Evolutionary conservation across 2,113 vertebrate genomes (phyloP), one percentile per base, ranked within the genome.

Genomic region (Pipa parva): DNA sequence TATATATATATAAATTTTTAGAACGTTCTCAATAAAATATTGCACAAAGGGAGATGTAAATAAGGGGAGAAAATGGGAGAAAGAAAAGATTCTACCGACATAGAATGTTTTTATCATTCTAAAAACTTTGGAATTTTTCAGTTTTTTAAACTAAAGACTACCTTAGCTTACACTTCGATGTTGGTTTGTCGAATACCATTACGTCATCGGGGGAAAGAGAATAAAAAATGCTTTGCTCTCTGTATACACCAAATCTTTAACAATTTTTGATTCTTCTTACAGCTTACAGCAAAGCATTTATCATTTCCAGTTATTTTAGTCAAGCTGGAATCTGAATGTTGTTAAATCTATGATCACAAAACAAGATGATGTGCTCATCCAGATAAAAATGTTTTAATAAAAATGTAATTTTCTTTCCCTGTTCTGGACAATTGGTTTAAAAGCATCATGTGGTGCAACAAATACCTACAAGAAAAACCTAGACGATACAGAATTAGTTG

Each of bases 381-480:
- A 74, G 72, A 22, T 26, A 33, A 31, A 66, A 61, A 29, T 0
- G 0, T 18, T 56, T 11, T 48, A 27, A 74, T 61, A 60, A 56
- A 54, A 61, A 31, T 1, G 46, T 3, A 5, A 6, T 51, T 78
- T 69, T 54, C 51, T 74, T 73, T 51, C 70, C 63, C 24, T 66
- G 21, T 26, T 33, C 10, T 26, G 20, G 59, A 63, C 17, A 25
- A 51, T 31, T 18, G 59, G 57, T 72, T 77, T 63, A 71, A 57
- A 69, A 18, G 6, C 61, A 24, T 62, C 71, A 60, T 5, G 69
- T 0, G 33, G 61, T 67, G 22, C 12, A 83, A 72, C 27, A 36
- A 39, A 39, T 65, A 50, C 64, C 28, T 59, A 74, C 10, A 71
- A 59, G 68, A 1, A 22, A 22, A 51, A 60, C n/a, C 50, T 22